Evolutionary conservation across 2,888 invertebrate species (phyloP).

Genomic region (Dyspetes luteomarginatus): DNA sequence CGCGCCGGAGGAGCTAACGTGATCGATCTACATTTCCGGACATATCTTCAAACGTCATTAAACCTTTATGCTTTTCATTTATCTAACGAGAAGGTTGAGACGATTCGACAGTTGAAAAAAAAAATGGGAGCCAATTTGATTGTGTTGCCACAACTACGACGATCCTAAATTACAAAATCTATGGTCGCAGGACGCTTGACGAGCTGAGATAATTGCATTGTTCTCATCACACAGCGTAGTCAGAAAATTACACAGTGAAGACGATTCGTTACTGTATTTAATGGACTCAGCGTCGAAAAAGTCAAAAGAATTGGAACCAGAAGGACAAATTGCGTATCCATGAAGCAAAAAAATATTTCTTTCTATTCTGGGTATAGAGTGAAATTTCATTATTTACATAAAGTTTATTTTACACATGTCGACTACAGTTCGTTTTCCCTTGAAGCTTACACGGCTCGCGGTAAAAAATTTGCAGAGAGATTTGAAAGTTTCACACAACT

Average conservation of each 20-base stretch:
- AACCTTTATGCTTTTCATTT: constrained; percentile 24
- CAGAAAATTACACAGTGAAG: constrained; percentile 3
- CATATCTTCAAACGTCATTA: not conserved
- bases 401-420: too few species aligned
- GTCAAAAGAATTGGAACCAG: not conserved
- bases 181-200: not conserved
- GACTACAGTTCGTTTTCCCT: too few species aligned
- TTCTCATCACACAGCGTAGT: constrained; percentile 20
- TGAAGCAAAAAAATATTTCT: too few species aligned
- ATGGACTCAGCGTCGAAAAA: not conserved
- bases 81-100: constrained; percentile 31
- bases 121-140: not conserved
- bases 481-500: too few species aligned
- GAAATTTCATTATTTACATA: too few species aligned
- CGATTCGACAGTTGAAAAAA: not conserved
- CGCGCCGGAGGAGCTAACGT: constrained; percentile 7
- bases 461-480: too few species aligned
- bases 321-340: too few species aligned
- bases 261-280: constrained; percentile 2
- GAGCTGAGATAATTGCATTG: constrained; percentile 46
- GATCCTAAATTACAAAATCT: not conserved
- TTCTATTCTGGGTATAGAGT: too few species aligned
- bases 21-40: constrained; percentile 7
- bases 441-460: too few species aligned
- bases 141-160: not conserved